Base-by-base conservation (phyloP, 2,888 invertebrate species). In the Campoplex capitator region DNA sequence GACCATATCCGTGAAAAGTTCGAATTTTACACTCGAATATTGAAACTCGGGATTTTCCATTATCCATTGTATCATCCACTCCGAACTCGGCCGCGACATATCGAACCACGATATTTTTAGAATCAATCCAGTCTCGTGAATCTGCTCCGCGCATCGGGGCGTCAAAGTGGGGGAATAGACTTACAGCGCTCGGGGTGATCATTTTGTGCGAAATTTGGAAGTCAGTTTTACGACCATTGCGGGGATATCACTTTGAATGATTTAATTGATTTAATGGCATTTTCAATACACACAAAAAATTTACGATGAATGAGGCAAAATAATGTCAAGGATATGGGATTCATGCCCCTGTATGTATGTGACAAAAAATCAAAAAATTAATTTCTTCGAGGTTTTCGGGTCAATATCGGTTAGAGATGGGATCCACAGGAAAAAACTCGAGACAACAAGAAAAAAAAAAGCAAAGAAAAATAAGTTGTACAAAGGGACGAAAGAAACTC, bases 401-500 rank as follows among this genome's bases (percentile, higher is more conserved):
- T 58, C 70, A n/a, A 67, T 79, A 80, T 73, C 73, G 48, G 23
- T 81, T 28, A 32, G 35, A 62, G 51, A 65, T 32, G 45, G 51
- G 7, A 81, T 32, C 35, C 62, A 51, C 51, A 18, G 35, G 70
- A 78, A 71, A 70, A 62, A 51, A 82, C 65, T 32, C 35, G 65
- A 75, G 67, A 78, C 48, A 28, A 54, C 45, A 68, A 74, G 4
- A 83, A 75, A 83, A 65, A 16, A 23, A 83, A 65, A 16, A 23
- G 35, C 38, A 42, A 32, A 38, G 28, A 81, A 80, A 81, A 65
- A 16, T n/a, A 58, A 28, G 23, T 58, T 62, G 76, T 76, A 77
- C 77, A 71, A 83, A 76, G 76, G 48, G 42, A 83, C 58, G 76
- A 83, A 62, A 62, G 62, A 76, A 83, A 71, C 62, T 45, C 70